Evolutionary conservation across 2,113 vertebrate species (phyloP).

Genomic region (Boleophthalmus pectinirostris): DNA sequence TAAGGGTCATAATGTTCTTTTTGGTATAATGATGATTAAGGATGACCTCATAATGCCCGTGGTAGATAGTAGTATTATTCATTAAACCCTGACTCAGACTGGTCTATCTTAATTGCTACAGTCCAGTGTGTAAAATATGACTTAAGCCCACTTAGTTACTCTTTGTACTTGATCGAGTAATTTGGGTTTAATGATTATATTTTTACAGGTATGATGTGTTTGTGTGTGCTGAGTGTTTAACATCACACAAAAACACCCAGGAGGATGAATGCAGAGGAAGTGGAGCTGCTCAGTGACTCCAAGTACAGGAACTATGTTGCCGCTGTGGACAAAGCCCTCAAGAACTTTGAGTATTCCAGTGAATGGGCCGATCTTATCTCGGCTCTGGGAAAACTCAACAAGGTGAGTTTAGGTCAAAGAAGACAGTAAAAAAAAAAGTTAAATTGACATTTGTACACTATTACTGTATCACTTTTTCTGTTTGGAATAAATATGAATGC

Average conservation of each 20-base stretch:
- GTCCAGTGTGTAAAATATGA: no score
- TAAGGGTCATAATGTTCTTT: no score
- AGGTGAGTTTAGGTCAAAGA: constrained; percentile 77
- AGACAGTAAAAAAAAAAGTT: no score
- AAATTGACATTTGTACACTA: background rate
- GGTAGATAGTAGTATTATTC: no score
- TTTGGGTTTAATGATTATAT: background rate
- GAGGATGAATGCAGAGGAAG: constrained; percentile 99
- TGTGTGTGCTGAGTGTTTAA: constrained; percentile 77
- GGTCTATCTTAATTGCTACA: no score
- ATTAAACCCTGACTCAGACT: no score
- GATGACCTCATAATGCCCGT: no score
- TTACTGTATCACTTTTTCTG: background rate
- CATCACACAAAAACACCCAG: constrained; percentile 81
- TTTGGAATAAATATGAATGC: background rate
- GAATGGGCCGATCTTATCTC: constrained; percentile 99
- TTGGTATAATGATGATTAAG: no score
- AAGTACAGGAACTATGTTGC: constrained; percentile 99
- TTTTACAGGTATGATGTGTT: constrained; percentile 85
- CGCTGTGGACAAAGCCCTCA: constrained; percentile 97
- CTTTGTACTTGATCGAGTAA: background rate
- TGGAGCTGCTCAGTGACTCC: constrained; percentile 95
- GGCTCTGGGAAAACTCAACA: constrained; percentile 96
- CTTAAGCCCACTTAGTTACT: no score
- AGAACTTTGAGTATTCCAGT: constrained; percentile 99